Conservation (phyloP, 2,113 vertebrate genomes). For the Nanger granti region DNA sequence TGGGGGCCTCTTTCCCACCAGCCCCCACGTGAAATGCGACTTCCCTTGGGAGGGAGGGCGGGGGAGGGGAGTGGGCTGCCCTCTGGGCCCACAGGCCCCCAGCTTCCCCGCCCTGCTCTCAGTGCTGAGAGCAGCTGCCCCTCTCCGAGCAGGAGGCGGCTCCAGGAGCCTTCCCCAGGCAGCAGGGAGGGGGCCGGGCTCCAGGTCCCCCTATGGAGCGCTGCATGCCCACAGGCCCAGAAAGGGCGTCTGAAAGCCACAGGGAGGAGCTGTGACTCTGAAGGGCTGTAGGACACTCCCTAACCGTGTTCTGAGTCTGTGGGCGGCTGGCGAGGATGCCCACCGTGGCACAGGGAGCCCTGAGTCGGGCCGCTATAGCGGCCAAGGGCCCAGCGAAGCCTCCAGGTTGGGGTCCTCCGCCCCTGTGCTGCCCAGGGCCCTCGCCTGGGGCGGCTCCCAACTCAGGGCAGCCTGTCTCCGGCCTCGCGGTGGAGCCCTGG, state of each 20-base stretch:
- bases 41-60: fast-evolving
- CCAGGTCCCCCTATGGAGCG: not conserved
- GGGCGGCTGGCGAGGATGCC: not conserved
- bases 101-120: not conserved
- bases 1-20: not conserved
- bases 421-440: fast-evolving
- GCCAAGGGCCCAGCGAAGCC: fast-evolving
- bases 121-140: not conserved
- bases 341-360: fast-evolving
- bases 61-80: too few relatives aligned
- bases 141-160: fast-evolving
- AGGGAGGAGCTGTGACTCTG: fast-evolving
- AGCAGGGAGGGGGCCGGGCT: not conserved
- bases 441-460: fast-evolving
- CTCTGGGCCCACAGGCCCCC: too few relatives aligned
- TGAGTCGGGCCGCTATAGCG: fast-evolving
- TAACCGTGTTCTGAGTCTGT: not conserved
- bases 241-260: fast-evolving
- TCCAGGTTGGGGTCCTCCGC: fast-evolving
- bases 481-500: not conserved
- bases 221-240: fast-evolving
- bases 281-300: not conserved
- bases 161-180: not conserved
- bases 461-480: fast-evolving
- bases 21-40: not conserved